These are phyloP conservation scores for Sylvia borin DNA, from an alignment of 2,797 vertebrate genomes.

Conservation along the genomic window DNA sequence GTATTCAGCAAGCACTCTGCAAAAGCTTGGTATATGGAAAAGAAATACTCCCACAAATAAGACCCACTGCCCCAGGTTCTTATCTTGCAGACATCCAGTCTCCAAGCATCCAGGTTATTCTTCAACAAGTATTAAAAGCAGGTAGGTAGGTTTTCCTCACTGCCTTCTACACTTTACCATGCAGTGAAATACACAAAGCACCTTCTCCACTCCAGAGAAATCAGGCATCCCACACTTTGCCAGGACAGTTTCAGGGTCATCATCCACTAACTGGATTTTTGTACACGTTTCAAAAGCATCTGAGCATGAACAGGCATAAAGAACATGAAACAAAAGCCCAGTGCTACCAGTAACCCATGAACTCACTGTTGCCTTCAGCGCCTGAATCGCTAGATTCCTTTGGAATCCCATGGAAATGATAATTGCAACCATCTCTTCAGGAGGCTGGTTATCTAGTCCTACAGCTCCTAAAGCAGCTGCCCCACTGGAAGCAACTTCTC, in stretches of 20 bases:
- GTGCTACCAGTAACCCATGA: background rate
- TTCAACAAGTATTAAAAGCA: background rate
- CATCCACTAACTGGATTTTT: background rate
- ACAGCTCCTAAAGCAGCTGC: constrained; percentile 74
- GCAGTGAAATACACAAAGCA: background rate
- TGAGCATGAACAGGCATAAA: background rate
- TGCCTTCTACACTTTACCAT: background rate
- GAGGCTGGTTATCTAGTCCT: constrained; percentile 86
- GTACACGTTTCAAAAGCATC: background rate
- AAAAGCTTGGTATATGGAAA: background rate
- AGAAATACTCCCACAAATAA: background rate
- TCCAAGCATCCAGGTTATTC: background rate
- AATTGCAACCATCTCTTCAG: constrained; percentile 94
- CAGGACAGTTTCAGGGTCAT: background rate
- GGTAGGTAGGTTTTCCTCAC: background rate
- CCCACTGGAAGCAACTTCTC: constrained; percentile 75
- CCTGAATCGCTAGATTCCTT: constrained; percentile 86
- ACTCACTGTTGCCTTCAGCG: constrained; percentile 90
- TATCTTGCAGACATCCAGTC: background rate
- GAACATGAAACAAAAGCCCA: background rate
- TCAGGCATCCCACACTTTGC: background rate
- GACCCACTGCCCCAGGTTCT: background rate
- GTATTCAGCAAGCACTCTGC: background rate
- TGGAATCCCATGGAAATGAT: constrained; percentile 98
- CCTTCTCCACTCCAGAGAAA: background rate